A percentile compares a stretch with the other conserved stretches of the same genome.
phyloP scores from a whole-genome alignment of 2,797 vertebrate species.

The Hipposideros larvatus region DNA sequence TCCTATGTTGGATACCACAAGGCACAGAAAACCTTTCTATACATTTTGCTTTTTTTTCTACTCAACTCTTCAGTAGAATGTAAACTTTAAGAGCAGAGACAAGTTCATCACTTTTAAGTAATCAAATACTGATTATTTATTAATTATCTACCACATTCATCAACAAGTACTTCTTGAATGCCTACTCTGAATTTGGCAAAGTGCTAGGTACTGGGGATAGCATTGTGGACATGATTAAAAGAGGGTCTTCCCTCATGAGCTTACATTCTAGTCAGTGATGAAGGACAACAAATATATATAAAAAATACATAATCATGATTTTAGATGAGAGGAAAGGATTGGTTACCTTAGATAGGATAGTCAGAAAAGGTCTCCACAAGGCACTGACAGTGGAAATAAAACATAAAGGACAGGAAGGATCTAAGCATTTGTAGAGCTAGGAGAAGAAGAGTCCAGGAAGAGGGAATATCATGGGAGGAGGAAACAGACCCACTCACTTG shows the following conservation, averaged over 20 bases:
- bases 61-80: constrained; percentile 20
- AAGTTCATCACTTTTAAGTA: background rate
- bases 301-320: background rate
- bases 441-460: background rate
- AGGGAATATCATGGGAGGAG: background rate
- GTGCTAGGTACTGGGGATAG: constrained; percentile 36
- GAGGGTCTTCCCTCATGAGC: background rate
- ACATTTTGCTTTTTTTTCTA: background rate
- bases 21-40: background rate
- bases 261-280: background rate
- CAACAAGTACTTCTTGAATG: constrained; percentile 26
- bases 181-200: constrained; percentile 20
- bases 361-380: background rate
- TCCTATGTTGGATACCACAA: background rate
- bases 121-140: constrained; percentile 3
- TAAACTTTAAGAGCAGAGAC: constrained; percentile 31
- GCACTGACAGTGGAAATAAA: constrained; percentile 7
- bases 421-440: background rate
- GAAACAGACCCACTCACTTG: background rate
- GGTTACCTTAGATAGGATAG: background rate
- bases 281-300: background rate
- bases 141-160: background rate
- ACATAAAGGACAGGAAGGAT: background rate
- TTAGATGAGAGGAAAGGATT: background rate
- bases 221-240: background rate